Base-by-base conservation (phyloP, 2,113 vertebrate species). In the Hyperopisus bebe region DNA sequence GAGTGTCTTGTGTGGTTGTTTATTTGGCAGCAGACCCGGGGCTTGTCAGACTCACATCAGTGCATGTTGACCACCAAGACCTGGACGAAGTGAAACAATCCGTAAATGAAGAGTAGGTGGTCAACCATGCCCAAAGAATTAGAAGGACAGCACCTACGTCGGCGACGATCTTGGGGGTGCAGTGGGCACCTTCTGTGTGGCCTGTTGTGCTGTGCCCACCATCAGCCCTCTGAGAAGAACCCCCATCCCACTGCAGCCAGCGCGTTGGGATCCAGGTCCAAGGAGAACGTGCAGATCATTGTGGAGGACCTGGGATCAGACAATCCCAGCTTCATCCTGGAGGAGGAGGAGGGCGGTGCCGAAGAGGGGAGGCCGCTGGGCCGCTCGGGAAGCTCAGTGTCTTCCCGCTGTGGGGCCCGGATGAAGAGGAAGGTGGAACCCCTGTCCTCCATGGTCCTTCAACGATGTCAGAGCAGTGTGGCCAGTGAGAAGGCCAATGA, bases 281-380 rank as follows among this genome's bases (percentile, higher is more conserved):
- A 39, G 74, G 92, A 94, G 87, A 86, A 84, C 50, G 88, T 94
- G 89, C 93, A 93, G 89, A 95, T 95, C 77, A 92, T 91, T 51
- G 93, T 95, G 87, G 94, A 95, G 86, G 94, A 95, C 89, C 90
- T 95, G 90, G 95, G 94, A 44, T 91, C 93, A 62, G 93, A 92
- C 93, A 96, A 95, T 90, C 80, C 82, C 19, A 86, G 93, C 90
- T 96, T 96, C 92, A 92, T 89, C 90, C 90, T 93, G 86, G 55
- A 9, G 55, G 58, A n/a, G 44, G 58, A 88, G 48, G 74, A n/a
- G 31, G 62, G 86, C 15, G 62, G 50, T 11, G 92, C 86, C 27
- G 89, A 84, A 89, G 91, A 10, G 2, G 86, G 62, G 83, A 44
- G 77, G 47, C 88, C 13, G 35, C 27, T 89, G 58, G 90, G 84